Conservation (phyloP, 2,888 invertebrate genomes). For the Lochmaea capreae region DNA sequence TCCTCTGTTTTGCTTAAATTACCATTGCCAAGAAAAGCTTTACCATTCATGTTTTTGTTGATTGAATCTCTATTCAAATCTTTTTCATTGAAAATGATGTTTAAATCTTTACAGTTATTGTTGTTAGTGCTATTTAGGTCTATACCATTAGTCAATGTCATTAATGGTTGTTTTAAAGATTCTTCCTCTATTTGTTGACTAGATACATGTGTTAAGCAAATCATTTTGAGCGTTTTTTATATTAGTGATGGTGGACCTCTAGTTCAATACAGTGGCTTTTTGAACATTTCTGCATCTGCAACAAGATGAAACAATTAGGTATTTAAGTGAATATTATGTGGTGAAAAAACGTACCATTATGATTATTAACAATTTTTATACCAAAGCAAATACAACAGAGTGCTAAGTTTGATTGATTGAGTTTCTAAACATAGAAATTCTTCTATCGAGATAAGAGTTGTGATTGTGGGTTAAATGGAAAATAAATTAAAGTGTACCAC, state of each 20-base stretch:
- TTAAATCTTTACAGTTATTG: not conserved
- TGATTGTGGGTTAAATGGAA: no score
- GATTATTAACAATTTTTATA: no score
- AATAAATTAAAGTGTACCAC: no score
- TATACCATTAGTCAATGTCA: not conserved
- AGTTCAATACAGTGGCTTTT: not conserved
- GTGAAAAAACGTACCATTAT: no score
- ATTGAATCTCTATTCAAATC: not conserved
- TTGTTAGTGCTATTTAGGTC: not conserved
- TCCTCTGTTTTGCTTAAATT: not conserved
- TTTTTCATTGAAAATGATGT: not conserved
- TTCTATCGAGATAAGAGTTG: no score
- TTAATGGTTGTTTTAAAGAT: not conserved
- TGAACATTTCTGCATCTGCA: conserved; percentile 9
- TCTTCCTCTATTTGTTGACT: not conserved
- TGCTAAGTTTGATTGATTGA: no score
- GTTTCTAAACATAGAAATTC: no score
- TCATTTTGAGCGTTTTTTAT: not conserved
- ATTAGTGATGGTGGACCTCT: not conserved
- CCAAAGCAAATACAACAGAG: no score
- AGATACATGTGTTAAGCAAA: not conserved
- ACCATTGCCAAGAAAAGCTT: not conserved
- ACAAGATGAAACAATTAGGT: not conserved
- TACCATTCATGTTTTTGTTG: not conserved
- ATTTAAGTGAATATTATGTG: not conserved